Conservation (phyloP, 2,797 vertebrate species). For the Gouania willdenowi region DNA sequence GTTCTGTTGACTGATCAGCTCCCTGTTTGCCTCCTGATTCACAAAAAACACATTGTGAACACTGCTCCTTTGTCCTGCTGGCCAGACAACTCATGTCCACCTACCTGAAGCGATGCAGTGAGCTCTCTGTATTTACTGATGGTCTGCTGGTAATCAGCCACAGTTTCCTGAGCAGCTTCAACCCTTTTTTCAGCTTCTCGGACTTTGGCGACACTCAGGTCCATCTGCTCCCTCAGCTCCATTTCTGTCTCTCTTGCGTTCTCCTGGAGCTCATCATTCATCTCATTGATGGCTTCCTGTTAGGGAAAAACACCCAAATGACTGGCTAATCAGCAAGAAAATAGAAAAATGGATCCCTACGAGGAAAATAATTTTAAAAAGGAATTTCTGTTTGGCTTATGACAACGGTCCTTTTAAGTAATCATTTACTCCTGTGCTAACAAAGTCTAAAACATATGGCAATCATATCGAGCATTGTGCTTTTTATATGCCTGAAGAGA, state of each 20-base stretch:
- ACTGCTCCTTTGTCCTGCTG: background rate
- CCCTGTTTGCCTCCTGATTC: slow-evolving; percentile 87
- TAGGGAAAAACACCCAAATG: background rate
- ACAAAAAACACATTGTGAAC: background rate
- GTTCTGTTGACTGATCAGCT: slow-evolving; percentile 90
- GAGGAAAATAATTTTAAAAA: too few species aligned
- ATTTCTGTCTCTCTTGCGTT: slow-evolving; percentile 94
- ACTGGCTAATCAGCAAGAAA: background rate
- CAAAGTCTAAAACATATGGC: too few species aligned
- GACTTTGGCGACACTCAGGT: slow-evolving; percentile 80
- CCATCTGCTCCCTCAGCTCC: slow-evolving; percentile 94
- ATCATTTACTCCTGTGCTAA: too few species aligned
- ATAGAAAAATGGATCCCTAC: too few species aligned
- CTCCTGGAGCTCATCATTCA: slow-evolving; percentile 98
- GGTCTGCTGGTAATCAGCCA: slow-evolving; percentile 95
- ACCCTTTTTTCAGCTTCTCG: slow-evolving; percentile 89
- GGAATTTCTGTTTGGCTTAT: too few species aligned
- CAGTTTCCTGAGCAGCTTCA: slow-evolving; percentile 93
- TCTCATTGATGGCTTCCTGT: slow-evolving; percentile 98
- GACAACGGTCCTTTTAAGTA: too few species aligned
- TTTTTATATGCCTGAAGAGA: too few species aligned
- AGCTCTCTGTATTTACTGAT: slow-evolving; percentile 94
- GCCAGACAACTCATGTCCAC: background rate
- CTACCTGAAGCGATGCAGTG: slow-evolving; percentile 88
- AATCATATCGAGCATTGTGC: too few species aligned